Conservation (phyloP, 2,888 invertebrate species). For the Fragum sueziense region DNA sequence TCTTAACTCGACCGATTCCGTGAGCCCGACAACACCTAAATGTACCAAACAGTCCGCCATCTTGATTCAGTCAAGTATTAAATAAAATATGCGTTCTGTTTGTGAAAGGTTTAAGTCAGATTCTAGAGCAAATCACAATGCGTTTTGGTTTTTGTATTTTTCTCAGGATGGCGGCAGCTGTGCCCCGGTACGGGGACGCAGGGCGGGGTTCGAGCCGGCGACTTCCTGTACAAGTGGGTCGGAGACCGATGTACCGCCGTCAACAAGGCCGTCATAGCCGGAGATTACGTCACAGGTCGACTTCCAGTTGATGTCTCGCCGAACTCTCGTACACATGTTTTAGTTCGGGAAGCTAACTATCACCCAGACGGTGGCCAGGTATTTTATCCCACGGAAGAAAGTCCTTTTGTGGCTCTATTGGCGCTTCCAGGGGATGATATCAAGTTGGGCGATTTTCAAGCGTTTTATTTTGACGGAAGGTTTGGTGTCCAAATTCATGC, state of each 20-base stretch:
- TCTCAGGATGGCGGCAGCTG: constrained; percentile 54
- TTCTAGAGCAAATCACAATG: too few relatives aligned
- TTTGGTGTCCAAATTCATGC: constrained; percentile 68
- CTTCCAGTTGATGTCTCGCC: constrained; percentile 55
- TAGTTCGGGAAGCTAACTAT: constrained; percentile 64
- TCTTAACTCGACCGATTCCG: too few relatives aligned
- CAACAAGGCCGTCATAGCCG: constrained; percentile 60
- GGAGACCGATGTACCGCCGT: constrained; percentile 57
- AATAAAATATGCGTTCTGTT: too few relatives aligned
- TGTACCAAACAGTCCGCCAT: too few relatives aligned
- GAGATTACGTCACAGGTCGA: constrained; percentile 59
- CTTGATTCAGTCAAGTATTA: too few relatives aligned
- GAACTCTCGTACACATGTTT: constrained; percentile 59
- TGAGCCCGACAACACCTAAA: too few relatives aligned
- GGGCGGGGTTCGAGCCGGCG: constrained; percentile 60
- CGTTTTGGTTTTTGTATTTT: too few relatives aligned
- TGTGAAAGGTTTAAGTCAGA: too few relatives aligned
- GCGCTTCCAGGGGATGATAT: constrained; percentile 65
- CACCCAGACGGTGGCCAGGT: constrained; percentile 69
- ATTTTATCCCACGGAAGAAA: constrained; percentile 59
- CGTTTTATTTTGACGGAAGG: constrained; percentile 69
- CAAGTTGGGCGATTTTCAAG: constrained; percentile 59
- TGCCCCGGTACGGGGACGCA: constrained; percentile 51
- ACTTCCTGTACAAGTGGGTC: constrained; percentile 60
- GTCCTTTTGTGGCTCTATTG: constrained; percentile 56